phyloP scores from a whole-genome alignment of 2,888 invertebrate species.

The Thumatha senex region DNA sequence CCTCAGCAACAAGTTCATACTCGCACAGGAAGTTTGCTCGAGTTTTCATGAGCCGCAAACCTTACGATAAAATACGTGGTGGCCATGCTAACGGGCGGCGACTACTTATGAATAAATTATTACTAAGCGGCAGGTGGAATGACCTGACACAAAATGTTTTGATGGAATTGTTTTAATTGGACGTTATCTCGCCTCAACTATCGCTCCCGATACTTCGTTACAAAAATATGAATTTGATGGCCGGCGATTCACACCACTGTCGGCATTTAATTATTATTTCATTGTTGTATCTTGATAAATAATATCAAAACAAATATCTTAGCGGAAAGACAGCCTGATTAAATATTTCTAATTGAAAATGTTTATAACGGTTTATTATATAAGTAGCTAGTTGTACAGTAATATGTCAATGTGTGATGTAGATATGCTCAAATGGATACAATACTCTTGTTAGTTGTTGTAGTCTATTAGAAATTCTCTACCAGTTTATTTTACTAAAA shows the following conservation, averaged over 20 bases:
- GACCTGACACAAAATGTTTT: slow-evolving; percentile 83
- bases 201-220: slow-evolving; percentile 68
- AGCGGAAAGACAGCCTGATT: slow-evolving; percentile 44
- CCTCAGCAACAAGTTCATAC: slow-evolving; percentile 12
- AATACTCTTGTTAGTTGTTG: no score
- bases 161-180: slow-evolving; percentile 84
- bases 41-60: slow-evolving; percentile 32
- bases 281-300: slow-evolving; percentile 50
- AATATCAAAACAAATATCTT: slow-evolving; percentile 68
- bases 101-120: slow-evolving; percentile 80
- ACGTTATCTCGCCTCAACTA: slow-evolving; percentile 71
- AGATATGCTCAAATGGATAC: no score
- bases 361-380: background rate
- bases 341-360: slow-evolving; percentile 40
- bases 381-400: background rate
- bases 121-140: slow-evolving; percentile 76
- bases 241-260: slow-evolving; percentile 66
- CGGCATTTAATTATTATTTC: slow-evolving; percentile 58
- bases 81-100: slow-evolving; percentile 49
- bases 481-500: no score
- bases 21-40: slow-evolving; percentile 27
- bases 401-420: no score
- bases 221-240: slow-evolving; percentile 73
- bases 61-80: slow-evolving; percentile 32
- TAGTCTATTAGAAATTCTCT: no score